Evolutionary conservation across 2,113 vertebrate species (phyloP), one percentile per base, ranked within the genome.

Genomic region (Bucco capensis): DNA sequence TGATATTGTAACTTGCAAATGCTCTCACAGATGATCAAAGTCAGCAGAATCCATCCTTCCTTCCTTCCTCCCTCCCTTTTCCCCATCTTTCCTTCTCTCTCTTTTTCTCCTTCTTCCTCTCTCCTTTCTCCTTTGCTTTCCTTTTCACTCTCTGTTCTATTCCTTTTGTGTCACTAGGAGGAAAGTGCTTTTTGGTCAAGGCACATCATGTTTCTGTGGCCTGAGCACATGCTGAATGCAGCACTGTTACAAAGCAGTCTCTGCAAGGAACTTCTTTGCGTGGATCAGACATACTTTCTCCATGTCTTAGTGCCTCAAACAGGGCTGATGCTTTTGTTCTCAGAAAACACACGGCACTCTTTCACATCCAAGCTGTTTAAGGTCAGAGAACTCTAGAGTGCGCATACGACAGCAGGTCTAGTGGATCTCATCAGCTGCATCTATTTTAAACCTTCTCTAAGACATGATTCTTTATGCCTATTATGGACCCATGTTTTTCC

Each of bases 371-470:
- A 18, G 19, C 35, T 69, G 18, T 19, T 54, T 18, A 80, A 83
- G 64, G 30, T 73, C 73, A 73, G 58, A 79, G 31, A 37, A 24
- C 25, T 79, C 47, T 3, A 3, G 0, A 31, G 49, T 14, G 35
- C 44, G 22, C 35, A 23, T 8, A 10, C 1, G 1, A 27, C 38
- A 87, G 40, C 40, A 83, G 33, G 18, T 78, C 51, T 46, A 49
- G 40, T 46, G 33, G 5, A 71, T 35, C 19, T 73, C 42, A 44
- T 74, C 83, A 88, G 51, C 70, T 81, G 56, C 61, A 84, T 73
- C 64, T 91, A 83, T 94, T 95, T 94, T 90, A 90, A 86, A 80
- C 49, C 27, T 67, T 50, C 62, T 64, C 33, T 69, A 42, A 37
- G 49, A 49, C 22, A 38, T 71, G 16, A 27, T 67, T 4, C 33